Evolutionary conservation across 2,888 invertebrate species (phyloP).

Genomic region (Drosophila paracracens): DNA sequence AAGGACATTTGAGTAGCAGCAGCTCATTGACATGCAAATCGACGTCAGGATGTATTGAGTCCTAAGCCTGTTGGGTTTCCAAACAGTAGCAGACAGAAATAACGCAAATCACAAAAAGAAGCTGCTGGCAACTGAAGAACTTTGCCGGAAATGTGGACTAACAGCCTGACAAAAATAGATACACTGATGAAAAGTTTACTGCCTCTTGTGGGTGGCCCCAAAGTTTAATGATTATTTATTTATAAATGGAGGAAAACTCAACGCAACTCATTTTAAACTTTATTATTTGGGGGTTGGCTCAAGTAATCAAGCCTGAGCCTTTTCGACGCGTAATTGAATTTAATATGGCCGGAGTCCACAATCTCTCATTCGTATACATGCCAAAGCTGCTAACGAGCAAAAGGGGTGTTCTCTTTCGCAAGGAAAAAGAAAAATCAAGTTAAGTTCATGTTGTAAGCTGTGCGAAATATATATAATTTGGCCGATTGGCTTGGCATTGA

Average conservation of each 20-base stretch:
- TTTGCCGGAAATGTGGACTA: conserved; percentile 30
- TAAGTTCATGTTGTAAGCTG: conserved; percentile 22
- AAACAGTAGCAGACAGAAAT: conserved; percentile 25
- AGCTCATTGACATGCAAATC: conserved; percentile 52
- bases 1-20: conserved; percentile 16
- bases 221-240: conserved; percentile 42
- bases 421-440: not conserved
- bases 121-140: not conserved
- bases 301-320: not conserved
- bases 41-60: conserved; percentile 17
- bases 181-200: conserved; percentile 22
- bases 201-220: not conserved
- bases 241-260: conserved; percentile 15
- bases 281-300: not conserved
- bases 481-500: conserved; percentile 27
- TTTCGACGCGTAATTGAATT: conserved; percentile 49
- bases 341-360: conserved; percentile 23
- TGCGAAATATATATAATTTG: conserved; percentile 30
- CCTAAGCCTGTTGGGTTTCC: conserved; percentile 19
- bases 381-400: conserved; percentile 8
- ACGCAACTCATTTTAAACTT: conserved; percentile 18
- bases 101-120: conserved; percentile 2
- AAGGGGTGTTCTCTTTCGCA: conserved; percentile 16
- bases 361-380: conserved; percentile 6
- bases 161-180: conserved; percentile 7